Percentiles rank a stretch among this genome's conserved stretches.
Conservation (phyloP, 1,140 invertebrate species). For the Apolygus lucorum region DNA sequence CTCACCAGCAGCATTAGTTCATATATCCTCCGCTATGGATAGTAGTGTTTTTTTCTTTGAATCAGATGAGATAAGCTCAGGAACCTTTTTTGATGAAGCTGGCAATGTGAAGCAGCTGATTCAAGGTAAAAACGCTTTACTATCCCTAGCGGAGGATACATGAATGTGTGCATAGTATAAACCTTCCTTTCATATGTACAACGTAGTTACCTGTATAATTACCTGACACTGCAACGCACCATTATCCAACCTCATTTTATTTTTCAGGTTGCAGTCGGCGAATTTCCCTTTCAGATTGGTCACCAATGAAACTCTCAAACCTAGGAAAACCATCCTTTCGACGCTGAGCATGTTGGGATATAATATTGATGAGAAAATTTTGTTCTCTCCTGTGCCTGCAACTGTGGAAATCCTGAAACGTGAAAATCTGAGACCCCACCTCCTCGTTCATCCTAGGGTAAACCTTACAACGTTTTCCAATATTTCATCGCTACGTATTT, state of each 20-base stretch:
- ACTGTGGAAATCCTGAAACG: constrained; percentile 50
- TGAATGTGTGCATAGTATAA: neutral
- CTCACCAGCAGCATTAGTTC: too few species aligned
- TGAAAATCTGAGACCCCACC: constrained; percentile 54
- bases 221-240: neutral
- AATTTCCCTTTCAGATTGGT: constrained; percentile 57
- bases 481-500: too few species aligned
- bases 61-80: too few species aligned
- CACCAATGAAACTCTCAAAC: constrained; percentile 73
- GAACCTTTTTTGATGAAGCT: neutral
- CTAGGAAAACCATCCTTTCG: constrained; percentile 50
- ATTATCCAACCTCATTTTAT: neutral
- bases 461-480: too few species aligned
- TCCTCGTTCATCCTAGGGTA: constrained; percentile 62
- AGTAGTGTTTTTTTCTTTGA: too few species aligned
- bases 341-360: constrained; percentile 62
- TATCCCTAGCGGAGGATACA: too few species aligned
- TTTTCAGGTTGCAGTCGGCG: constrained; percentile 48
- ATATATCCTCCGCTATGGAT: too few species aligned
- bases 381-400: constrained; percentile 70
- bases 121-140: neutral
- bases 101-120: neutral
- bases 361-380: constrained; percentile 51
- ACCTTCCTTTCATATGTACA: neutral
- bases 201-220: neutral